phyloP scores from a whole-genome alignment of 2,888 invertebrate genomes.

The Holacanthella duospinosa region DNA sequence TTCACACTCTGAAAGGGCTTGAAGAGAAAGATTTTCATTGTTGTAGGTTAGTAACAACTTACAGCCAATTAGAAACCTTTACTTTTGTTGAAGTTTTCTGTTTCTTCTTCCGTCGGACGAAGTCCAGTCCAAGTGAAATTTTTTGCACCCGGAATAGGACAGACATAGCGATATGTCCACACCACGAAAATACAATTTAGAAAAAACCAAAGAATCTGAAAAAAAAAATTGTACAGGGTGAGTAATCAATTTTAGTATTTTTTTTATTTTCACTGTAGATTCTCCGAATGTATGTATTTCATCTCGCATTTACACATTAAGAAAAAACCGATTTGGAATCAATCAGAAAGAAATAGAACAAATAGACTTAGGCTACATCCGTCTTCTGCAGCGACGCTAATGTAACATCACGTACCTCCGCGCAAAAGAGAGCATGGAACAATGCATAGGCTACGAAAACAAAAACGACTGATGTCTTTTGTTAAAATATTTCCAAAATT shows the following conservation, averaged over 20 bases:
- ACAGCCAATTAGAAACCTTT: not conserved
- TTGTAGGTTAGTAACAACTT: no score
- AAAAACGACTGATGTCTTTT: no score
- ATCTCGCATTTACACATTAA: no score
- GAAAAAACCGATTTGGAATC: no score
- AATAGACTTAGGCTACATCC: no score
- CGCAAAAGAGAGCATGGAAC: no score
- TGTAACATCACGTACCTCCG: no score
- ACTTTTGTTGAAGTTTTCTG: not conserved
- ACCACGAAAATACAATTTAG: constrained; percentile 3
- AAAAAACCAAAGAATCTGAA: constrained; percentile 11
- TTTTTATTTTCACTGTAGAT: not conserved
- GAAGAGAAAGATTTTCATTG: not conserved
- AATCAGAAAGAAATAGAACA: no score
- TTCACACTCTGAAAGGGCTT: constrained; percentile 3
- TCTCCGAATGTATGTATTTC: no score
- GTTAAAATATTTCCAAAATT: no score
- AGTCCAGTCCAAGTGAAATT: constrained; percentile 5
- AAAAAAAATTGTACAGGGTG: not conserved
- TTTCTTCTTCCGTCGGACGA: not conserved
- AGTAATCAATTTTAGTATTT: not conserved
- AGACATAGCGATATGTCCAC: not conserved
- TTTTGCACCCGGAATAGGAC: not conserved
- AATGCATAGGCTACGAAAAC: no score
- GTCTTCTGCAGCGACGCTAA: no score